Base-by-base conservation (phyloP, 1,140 invertebrate genomes). In the Drosophila ambigua region DNA sequence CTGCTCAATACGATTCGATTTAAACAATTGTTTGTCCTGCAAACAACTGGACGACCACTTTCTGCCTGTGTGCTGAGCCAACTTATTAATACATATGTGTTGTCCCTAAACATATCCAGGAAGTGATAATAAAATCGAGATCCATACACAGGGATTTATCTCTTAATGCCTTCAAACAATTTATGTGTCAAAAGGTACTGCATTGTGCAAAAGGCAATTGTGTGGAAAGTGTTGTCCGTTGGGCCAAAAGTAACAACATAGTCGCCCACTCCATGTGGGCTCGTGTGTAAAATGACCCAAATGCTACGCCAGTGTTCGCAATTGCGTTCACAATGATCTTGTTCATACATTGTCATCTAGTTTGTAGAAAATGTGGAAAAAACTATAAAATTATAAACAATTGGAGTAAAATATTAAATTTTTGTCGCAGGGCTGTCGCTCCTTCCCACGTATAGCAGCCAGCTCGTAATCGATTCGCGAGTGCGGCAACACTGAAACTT, bases 401-500 rank as follows among this genome's bases (percentile, higher is more conserved):
- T 82, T 85, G 48, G 58, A 55, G 78, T 16, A 65, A 87, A 87
- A 87, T 87, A 88, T 88, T 74, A 87, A 88, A 84, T 82, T 62
- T 75, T 35, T 50, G 8, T 5, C 8, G 4, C 45, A 87, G 83
- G 35, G 83, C n/a, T 87, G 83, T 59, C 75, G 77, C n/a, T 28
- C 44, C 15, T 57, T 20, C 20, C 6, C n/a, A 16, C 52, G 41
- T 63, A 39, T 24, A 28, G 26, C 53, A 44, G 26, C 6, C 35
- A 13, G 35, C 1, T 28, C 2, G 16, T 5, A 53, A 72, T 52
- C 28, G 20, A 44, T 53, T 54, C 8, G 23, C n/a, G 0, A 20
- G 11, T 16, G 59, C 24, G 75, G 28, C 83, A 87, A 57, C 71
- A 28, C 83, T 87, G 39, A n/a, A 68, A 55, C 26, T 24, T 52